Evolutionary conservation across 1,140 invertebrate genomes (phyloP), one percentile per base, ranked within the genome.

Genomic region (roundworm (Caenorhabditis elegans)): DNA sequence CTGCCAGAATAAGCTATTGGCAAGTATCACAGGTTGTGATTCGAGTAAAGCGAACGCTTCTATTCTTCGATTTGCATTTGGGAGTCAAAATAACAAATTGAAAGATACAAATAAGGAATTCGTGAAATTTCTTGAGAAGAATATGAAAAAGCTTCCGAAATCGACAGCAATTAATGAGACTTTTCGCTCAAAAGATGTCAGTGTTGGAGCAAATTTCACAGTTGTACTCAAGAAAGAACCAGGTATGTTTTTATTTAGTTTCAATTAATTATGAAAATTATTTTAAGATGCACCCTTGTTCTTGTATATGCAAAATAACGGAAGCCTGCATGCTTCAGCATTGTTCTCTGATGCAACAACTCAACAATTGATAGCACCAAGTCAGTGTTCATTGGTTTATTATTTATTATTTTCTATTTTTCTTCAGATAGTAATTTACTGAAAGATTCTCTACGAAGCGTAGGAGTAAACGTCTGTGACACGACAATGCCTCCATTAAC

Each of bases 281-380:
- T 3, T 70, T 87, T 85, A 55, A 87, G 87, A 86, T 19, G 84
- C 85, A 65, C 87, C 87, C 5, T 53, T 88, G 2, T 51, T 88
- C 2, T 80, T 88, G 17, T 88, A 89, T 48, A 88, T 88, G 87
- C 78, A 88, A 48, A 88, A 84, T 70, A 82, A 75, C 13, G 85
- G 82, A 24, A 78, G 86, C 34, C 51, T 86, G 19, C 82, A 85
- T 10, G 76, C 77, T 15, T 87, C 87, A 43, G 87, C 87, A 2
- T 46, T 88, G 36, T 88, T 88, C 39, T 86, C 82, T 15, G 87
- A 88, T 78, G 86, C 87, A n/a, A 88, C 88, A 26, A 87, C 88
- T 34, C 88, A 88, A 43, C 81, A 89, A 51, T 46, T 89, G 53
- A 26, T 88, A 15, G 48, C 48, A 17, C 76, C 76, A 49, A 80